These are phyloP conservation scores for Hucho hucho DNA, from an alignment of 2,113 vertebrate genomes.

Conservation along the genomic window DNA sequence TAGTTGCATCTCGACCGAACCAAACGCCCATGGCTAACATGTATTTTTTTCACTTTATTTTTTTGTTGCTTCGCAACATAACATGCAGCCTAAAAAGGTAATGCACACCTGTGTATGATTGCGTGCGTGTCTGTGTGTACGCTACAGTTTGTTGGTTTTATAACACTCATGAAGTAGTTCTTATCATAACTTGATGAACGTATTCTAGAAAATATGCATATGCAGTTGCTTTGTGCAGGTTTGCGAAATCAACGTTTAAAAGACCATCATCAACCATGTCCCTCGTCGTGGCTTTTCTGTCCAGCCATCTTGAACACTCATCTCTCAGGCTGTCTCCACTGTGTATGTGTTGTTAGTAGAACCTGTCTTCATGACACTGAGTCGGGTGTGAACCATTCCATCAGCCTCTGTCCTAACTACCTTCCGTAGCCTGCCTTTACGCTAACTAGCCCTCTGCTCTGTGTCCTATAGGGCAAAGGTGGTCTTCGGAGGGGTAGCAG, in stretches of 20 bases:
- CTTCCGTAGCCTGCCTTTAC: neutral
- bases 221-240: no score
- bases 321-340: no score
- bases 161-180: neutral
- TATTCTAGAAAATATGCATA: no score
- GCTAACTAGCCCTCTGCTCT: neutral
- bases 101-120: conserved; percentile 17
- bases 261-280: no score
- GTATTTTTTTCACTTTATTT: conserved; percentile 47
- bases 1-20: neutral
- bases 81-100: conserved; percentile 67
- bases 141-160: conserved; percentile 13
- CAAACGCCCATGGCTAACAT: conserved; percentile 21
- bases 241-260: no score
- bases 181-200: no score
- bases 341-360: neutral
- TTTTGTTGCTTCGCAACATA: conserved; percentile 47
- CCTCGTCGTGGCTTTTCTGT: no score
- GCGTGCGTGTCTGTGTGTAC: conserved; percentile 7
- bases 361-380: no score
- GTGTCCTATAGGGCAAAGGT: conserved; percentile 78
- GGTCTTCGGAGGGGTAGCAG: conserved; percentile 69
- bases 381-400: no score
- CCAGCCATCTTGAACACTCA: no score
- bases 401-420: no score